Evolutionary conservation across 23 tunicate species (phyloP).

Genomic region (Oikopleura vanhoeffeni): DNA sequence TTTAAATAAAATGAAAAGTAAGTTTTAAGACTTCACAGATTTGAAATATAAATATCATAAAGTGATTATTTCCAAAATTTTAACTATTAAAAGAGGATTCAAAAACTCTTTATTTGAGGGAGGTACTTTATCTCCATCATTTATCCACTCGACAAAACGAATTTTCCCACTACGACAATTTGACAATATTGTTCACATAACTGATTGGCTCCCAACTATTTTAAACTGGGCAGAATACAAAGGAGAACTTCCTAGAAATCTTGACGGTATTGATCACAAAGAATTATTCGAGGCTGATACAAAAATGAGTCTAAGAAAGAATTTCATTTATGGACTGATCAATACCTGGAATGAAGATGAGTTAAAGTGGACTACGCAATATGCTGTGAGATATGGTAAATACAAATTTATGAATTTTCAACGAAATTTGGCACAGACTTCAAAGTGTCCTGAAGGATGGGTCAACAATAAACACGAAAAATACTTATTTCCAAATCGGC

Average conservation of each 20-base stretch:
- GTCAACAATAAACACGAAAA: neutral
- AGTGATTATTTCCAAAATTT: no score
- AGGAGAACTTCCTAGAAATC: neutral
- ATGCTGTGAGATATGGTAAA: neutral
- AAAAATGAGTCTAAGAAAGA: neutral
- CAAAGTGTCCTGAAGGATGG: slow-evolving; percentile 2
- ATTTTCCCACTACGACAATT: neutral
- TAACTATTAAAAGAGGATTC: no score
- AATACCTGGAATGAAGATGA: neutral
- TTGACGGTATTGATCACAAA: neutral
- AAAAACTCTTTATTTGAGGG: neutral
- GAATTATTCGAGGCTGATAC: neutral
- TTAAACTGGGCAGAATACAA: neutral
- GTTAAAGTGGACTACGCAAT: neutral
- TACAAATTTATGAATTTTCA: neutral
- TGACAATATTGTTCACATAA: neutral
- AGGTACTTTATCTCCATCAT: neutral
- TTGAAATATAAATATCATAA: no score
- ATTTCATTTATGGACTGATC: neutral
- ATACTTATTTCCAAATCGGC: neutral
- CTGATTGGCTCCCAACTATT: neutral
- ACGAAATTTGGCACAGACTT: neutral
- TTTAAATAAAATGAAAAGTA: no score
- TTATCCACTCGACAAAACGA: neutral
- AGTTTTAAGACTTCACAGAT: no score